Evolutionary conservation across 2,113 vertebrate species (phyloP), one percentile per base, ranked within the genome.

Genomic region (Corythoichthys intestinalis): DNA sequence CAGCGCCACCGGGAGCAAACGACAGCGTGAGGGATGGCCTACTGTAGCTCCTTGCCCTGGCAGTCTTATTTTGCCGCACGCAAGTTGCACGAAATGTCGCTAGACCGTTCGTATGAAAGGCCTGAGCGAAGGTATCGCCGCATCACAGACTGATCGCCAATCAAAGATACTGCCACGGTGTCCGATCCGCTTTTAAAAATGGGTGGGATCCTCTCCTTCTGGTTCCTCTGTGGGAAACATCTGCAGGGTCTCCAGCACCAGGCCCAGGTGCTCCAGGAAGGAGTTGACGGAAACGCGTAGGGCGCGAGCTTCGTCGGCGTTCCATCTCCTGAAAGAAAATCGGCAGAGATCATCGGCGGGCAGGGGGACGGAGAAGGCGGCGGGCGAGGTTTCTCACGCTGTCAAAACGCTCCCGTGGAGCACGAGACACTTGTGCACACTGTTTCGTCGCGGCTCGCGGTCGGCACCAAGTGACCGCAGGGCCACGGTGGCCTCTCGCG

Each of bases 191-290:
- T 28, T 28, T 28, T 28, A 28, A 28, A 28, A 28, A 28, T 28
- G 20, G 20, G 20, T 28, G 20, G 20, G 20, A 28, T 28, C 20
- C 20, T 35, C 28, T 3, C 28, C 1, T 28, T 6, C 49, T 4
- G 4, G 4, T 17, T 52, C 54, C 11, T 53, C 65, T 2, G 17
- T 37, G 38, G 37, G 15, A 12, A 66, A 66, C 50, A 48, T 35
- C 2, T 28, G 49, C 65, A 66, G 53, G 65, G 65, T 66, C 50
- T 66, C 65, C 37, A 54, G 13, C 35, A 66, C 65, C 2, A 66
- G 65, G 11, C 10, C 38, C 15, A 66, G 48, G 65, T 66, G 49
- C 7, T 66, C 65, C 49, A 66, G 34, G 65, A 66, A 66, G 65
- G 65, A 66, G 17, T n/a, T 66, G 65, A 53, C 50, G 35, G 65